Evolutionary conservation across 2,113 vertebrate genomes (phyloP), one percentile per base, ranked within the genome.

Genomic region (Collichthys lucidus): DNA sequence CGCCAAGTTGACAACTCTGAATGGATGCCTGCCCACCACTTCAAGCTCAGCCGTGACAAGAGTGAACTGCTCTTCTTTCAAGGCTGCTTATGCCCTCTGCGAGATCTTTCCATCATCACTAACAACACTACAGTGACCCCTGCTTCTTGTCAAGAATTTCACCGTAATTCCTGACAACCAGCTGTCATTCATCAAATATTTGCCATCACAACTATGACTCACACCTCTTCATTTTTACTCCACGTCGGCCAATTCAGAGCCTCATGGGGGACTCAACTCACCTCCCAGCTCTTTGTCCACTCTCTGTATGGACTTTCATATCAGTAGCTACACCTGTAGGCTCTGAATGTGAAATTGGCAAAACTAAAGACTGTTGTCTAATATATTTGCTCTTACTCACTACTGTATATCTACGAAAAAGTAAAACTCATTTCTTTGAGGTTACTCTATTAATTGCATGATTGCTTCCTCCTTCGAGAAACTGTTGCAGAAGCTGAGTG

Each of bases 101-200:
- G 24, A 87, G 70, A 83, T 83, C 78, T 81, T 85, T 83, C 83
- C 77, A 83, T 88, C 88, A 90, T 88, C 61, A 57, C 71, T 80
- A 87, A 91, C 80, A 85, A 90, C 86, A 80, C 74, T 47, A 67
- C 65, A 63, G 72, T 85, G 83, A 90, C 85, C 85, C 72, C 77
- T 80, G 85, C 68, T 82, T 65, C 86, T 84, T 87, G 85, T 85
- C 85, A 89, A 78, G 74, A 87, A 77, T 87, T 90, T 77, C 44
- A 67, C 57, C 62, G 47, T 77, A 83, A 80, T 83, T 86, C 72
- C 72, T 84, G 85, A 89, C 90, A 91, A 70, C 86, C 60, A 85
- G 79, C 74, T 87, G 79, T 83, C 86, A 89, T 82, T 60, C 80
- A 89, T 89, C 80, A 90, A 85, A 85, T 72, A 68, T 72, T 56